Conservation (phyloP, 2,888 invertebrate species). For the Sisyra terminalis region DNA sequence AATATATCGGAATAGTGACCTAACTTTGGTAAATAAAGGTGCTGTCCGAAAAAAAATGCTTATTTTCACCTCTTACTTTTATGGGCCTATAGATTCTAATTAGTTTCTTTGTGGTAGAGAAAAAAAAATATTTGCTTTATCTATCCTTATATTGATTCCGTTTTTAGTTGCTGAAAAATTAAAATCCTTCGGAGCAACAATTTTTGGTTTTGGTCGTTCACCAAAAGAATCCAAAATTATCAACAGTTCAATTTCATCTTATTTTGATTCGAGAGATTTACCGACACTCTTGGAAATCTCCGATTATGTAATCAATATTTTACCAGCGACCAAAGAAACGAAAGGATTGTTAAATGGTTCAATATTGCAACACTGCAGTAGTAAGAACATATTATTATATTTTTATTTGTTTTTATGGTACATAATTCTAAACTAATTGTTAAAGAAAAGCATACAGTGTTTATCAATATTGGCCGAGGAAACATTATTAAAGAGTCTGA, state of each 20-base stretch:
- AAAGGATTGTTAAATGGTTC: constrained; percentile 29
- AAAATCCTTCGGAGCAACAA: constrained; percentile 27
- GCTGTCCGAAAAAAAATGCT: too few relatives aligned
- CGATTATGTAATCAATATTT: constrained; percentile 35
- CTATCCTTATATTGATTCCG: too few relatives aligned
- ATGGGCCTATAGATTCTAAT: too few relatives aligned
- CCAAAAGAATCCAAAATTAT: constrained; percentile 11
- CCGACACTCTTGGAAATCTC: constrained; percentile 25
- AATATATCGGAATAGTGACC: too few relatives aligned
- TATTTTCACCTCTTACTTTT: too few relatives aligned
- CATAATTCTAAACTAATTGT: constrained; percentile 6
- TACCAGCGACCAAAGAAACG: constrained; percentile 34
- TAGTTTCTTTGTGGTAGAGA: too few relatives aligned
- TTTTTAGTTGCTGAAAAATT: constrained; percentile 30
- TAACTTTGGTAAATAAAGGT: too few relatives aligned
- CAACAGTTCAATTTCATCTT: constrained; percentile 15
- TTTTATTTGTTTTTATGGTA: not conserved
- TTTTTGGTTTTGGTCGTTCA: constrained; percentile 24
- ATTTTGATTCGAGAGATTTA: constrained; percentile 21
- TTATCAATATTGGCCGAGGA: constrained; percentile 42
- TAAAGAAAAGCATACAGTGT: constrained; percentile 25
- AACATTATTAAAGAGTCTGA: constrained; percentile 32
- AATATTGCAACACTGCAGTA: constrained; percentile 28
- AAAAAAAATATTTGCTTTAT: too few relatives aligned
- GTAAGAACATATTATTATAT: constrained; percentile 13